phyloP scores from a whole-genome alignment of 37 sponge, comb jelly and placozoan species.

The Agelas oroides region DNA sequence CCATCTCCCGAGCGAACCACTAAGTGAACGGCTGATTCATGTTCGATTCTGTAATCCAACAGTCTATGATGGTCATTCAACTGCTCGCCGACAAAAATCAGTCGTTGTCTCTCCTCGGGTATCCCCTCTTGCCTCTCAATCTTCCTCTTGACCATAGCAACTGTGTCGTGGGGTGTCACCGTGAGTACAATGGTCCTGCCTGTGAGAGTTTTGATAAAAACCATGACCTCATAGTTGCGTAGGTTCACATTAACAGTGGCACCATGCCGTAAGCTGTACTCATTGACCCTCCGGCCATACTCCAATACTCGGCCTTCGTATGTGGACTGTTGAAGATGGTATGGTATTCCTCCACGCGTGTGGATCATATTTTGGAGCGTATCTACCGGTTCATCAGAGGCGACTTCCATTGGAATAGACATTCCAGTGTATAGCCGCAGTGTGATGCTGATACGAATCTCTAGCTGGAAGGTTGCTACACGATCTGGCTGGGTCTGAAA shows the following conservation, averaged over 20 bases:
- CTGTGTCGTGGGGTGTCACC: conserved; percentile 75
- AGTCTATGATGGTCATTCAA: conserved; percentile 72
- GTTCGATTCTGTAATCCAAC: conserved; percentile 77
- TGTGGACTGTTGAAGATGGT: neutral
- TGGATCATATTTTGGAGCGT: neutral
- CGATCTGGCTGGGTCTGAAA: neutral
- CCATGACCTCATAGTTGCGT: conserved; percentile 38
- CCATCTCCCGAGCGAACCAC: conserved; percentile 77
- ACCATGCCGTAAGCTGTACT: conserved; percentile 21
- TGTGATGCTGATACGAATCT: conserved; percentile 12
- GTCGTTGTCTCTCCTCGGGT: conserved; percentile 63
- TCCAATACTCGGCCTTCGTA: conserved; percentile 13
- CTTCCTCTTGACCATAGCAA: conserved; percentile 67
- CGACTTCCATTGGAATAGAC: conserved; percentile 7
- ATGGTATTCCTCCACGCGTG: conserved; percentile 8
- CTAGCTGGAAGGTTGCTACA: neutral
- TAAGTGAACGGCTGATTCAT: conserved; percentile 87
- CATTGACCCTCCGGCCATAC: conserved; percentile 1
- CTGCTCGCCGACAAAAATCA: conserved; percentile 67
- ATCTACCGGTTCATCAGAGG: conserved; percentile 2
- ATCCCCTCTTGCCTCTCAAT: conserved; percentile 83
- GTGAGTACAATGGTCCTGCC: conserved; percentile 68
- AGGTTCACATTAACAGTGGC: conserved; percentile 15
- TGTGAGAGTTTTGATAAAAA: conserved; percentile 75
- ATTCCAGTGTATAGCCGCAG: conserved; percentile 2